Conservation (phyloP, 2,797 vertebrate species). For the Loriculus beryllinus region DNA sequence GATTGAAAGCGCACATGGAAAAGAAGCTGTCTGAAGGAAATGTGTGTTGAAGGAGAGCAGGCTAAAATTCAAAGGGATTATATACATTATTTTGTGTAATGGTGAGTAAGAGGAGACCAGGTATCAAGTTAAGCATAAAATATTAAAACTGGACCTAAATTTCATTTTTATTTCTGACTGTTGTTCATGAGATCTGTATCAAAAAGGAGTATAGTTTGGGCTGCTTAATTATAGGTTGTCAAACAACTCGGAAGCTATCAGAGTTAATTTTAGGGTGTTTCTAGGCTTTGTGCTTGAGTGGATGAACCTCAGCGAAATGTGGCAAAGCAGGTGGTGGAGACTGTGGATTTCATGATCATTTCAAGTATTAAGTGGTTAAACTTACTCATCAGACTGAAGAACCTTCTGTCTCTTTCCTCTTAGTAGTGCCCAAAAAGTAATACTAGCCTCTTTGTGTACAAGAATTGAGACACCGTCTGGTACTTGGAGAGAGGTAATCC, state of each 20-base stretch:
- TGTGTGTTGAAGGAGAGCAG: background rate
- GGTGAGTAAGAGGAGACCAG: background rate
- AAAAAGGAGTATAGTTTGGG: background rate
- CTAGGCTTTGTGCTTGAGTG: background rate
- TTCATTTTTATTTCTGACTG: background rate
- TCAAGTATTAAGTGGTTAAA: background rate
- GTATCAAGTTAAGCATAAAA: background rate
- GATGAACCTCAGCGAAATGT: background rate
- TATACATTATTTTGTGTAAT: accelerated
- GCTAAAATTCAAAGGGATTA: background rate
- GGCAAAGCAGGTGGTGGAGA: background rate
- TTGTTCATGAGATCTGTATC: background rate
- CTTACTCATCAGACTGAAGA: background rate
- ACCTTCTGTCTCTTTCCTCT: background rate
- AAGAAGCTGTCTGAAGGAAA: background rate
- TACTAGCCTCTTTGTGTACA: background rate
- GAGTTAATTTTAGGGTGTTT: background rate
- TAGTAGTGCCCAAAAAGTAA: background rate
- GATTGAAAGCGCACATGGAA: accelerated
- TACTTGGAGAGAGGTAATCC: background rate
- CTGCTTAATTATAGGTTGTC: background rate
- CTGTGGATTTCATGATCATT: background rate
- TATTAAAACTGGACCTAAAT: background rate
- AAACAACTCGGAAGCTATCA: background rate
- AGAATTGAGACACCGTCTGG: background rate